Percentiles rank a stretch among this genome's conserved stretches.
These are phyloP conservation scores for Anseranas semipalmata DNA, from an alignment of 2,113 vertebrate species.

Conservation along the genomic window DNA sequence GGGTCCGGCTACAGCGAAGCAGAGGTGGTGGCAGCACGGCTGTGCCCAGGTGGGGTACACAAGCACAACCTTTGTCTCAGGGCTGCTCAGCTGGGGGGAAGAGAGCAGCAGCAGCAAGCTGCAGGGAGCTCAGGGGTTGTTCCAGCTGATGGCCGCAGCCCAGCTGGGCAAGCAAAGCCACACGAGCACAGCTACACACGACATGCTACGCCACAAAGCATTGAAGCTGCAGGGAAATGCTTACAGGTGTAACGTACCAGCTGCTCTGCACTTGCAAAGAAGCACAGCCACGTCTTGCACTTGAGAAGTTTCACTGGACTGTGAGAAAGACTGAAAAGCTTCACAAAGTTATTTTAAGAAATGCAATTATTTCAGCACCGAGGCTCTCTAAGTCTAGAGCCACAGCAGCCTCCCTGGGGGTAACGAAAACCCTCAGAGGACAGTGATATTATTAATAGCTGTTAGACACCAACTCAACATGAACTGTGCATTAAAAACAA, in stretches of 20 bases:
- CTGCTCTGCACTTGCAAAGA: background rate
- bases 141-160: no score
- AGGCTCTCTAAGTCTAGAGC: background rate
- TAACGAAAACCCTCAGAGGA: background rate
- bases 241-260: background rate
- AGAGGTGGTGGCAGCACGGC: no score
- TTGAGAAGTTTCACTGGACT: background rate
- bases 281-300: background rate
- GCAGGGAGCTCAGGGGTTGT: no score
- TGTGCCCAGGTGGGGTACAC: no score
- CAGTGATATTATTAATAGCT: background rate
- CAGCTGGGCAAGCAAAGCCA: background rate
- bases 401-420: background rate
- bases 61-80: no score
- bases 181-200: rapidly evolving
- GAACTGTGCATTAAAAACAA: background rate
- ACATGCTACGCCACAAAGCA: rapidly evolving
- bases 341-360: background rate
- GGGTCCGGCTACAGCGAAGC: no score
- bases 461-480: background rate
- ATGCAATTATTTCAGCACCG: background rate
- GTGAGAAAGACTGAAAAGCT: background rate
- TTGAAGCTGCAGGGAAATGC: background rate
- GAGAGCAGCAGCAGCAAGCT: no score
- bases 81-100: no score